Conservation (phyloP, 2,888 invertebrate species). For the Leptinotarsa haldemani region DNA sequence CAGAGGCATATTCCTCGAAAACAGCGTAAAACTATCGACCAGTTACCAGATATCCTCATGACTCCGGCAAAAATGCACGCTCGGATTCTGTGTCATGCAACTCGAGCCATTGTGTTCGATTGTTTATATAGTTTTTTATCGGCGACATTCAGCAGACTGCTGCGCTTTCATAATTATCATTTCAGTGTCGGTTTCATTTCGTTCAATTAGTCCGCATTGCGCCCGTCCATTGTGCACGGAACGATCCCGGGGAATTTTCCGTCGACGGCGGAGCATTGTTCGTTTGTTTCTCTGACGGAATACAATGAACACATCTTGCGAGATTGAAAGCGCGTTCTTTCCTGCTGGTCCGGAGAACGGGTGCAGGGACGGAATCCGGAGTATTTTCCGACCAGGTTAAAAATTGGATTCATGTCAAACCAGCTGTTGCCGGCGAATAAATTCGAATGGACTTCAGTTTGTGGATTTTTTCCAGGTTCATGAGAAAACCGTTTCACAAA, state of each 20-base stretch:
- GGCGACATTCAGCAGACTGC: slow-evolving; percentile 7
- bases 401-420: too few relatives aligned
- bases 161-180: slow-evolving; percentile 14
- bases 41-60: slow-evolving; percentile 6
- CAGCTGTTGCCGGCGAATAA: too few relatives aligned
- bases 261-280: slow-evolving; percentile 14
- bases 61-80: neutral
- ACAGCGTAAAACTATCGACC: neutral
- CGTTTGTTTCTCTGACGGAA: slow-evolving; percentile 10
- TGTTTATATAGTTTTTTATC: slow-evolving; percentile 3
- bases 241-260: slow-evolving; percentile 11
- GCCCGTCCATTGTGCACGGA: slow-evolving; percentile 2
- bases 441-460: too few relatives aligned
- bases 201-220: slow-evolving; percentile 12
- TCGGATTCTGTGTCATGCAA: slow-evolving; percentile 17
- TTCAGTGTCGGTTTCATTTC: slow-evolving; percentile 1
- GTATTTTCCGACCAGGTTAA: too few relatives aligned
- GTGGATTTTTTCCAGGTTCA: too few relatives aligned
- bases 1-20: too few relatives aligned
- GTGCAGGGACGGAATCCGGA: neutral
- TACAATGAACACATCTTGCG: slow-evolving; percentile 13
- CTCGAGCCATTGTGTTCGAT: neutral
- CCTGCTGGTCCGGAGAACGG: neutral
- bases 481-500: too few relatives aligned
- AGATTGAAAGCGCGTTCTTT: slow-evolving; percentile 2